Evolutionary conservation across 2,888 invertebrate genomes (phyloP).

Genomic region (Cactoblastis cactorum): DNA sequence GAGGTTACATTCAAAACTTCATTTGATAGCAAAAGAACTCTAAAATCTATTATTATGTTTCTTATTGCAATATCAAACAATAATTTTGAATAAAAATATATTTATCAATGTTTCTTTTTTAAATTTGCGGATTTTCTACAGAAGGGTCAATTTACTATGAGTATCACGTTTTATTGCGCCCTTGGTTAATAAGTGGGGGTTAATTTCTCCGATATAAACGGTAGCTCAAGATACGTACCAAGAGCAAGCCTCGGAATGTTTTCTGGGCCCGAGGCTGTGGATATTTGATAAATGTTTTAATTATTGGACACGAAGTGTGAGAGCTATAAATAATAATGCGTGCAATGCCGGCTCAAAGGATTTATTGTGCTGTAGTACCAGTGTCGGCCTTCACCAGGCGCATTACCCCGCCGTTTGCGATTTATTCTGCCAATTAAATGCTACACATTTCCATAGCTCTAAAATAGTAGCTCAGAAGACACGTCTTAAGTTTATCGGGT

Average conservation of each 20-base stretch:
- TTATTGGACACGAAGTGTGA: slow-evolving; percentile 46
- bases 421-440: slow-evolving; percentile 22
- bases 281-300: slow-evolving; percentile 47
- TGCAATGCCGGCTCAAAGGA: slow-evolving; percentile 35
- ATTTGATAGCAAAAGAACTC: too few relatives aligned
- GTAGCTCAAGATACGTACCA: slow-evolving; percentile 18
- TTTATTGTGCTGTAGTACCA: slow-evolving; percentile 46
- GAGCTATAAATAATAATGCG: slow-evolving; percentile 41
- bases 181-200: background rate
- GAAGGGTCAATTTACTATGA: too few relatives aligned
- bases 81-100: too few relatives aligned
- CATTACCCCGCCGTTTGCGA: slow-evolving; percentile 31
- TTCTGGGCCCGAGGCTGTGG: slow-evolving; percentile 22
- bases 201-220: slow-evolving; percentile 20
- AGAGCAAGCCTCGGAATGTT: background rate
- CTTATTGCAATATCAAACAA: too few relatives aligned
- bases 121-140: too few relatives aligned
- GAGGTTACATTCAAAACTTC: too few relatives aligned
- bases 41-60: too few relatives aligned
- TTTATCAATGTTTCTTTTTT: too few relatives aligned
- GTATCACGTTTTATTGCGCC: slow-evolving; percentile 8
- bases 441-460: slow-evolving; percentile 4
- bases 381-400: slow-evolving; percentile 37
- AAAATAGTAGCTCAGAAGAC: slow-evolving; percentile 2
- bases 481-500: background rate